Conservation (phyloP, 2,888 invertebrate genomes). For the Tuberolachnus salignus region DNA sequence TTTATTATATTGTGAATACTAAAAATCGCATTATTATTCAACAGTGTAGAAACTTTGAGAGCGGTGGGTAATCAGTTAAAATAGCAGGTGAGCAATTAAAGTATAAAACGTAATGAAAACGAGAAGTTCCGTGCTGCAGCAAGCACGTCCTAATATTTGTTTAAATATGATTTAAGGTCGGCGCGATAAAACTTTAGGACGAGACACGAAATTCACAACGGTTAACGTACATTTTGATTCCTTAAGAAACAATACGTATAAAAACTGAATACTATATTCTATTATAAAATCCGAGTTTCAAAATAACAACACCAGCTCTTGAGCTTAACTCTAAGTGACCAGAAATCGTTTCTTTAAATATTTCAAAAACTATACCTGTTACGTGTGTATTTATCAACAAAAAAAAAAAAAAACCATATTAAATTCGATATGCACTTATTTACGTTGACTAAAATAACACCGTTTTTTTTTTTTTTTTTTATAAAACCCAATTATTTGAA, state of each 20-base stretch:
- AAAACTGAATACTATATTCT: too few species aligned
- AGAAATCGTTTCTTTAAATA: too few species aligned
- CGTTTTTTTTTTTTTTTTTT: too few species aligned
- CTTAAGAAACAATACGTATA: neutral
- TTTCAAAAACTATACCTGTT: too few species aligned
- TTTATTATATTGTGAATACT: neutral
- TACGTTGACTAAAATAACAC: too few species aligned
- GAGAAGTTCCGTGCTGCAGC: neutral
- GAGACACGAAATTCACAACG: slow-evolving; percentile 22
- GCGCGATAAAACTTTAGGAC: slow-evolving; percentile 21
- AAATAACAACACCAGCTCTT: too few species aligned
- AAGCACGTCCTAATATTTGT: slow-evolving; percentile 23
- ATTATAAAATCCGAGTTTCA: neutral
- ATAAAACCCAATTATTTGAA: too few species aligned
- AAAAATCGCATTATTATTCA: slow-evolving; percentile 1
- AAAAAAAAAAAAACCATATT: too few species aligned
- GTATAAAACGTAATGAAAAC: slow-evolving; percentile 20
- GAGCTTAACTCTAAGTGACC: too few species aligned
- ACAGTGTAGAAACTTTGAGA: neutral
- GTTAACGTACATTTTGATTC: slow-evolving; percentile 17
- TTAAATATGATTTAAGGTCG: slow-evolving; percentile 8
- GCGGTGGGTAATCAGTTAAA: neutral
- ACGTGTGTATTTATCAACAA: too few species aligned
- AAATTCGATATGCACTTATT: too few species aligned
- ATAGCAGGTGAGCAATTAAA: slow-evolving; percentile 34